Conservation (phyloP, 2,888 invertebrate species). For the Oligia strigilis region DNA sequence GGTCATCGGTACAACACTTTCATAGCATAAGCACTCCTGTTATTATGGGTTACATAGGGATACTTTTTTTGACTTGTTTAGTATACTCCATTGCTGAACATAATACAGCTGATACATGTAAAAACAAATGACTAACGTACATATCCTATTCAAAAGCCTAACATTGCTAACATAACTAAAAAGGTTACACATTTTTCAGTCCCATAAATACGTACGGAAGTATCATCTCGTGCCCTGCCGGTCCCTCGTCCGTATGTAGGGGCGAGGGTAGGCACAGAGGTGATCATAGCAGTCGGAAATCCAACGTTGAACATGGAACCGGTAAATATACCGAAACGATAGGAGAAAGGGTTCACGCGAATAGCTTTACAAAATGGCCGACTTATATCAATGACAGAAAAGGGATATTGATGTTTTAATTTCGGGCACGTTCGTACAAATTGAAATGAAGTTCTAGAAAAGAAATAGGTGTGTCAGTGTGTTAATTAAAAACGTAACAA, state of each 20-base stretch:
- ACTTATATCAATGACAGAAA: slow-evolving; percentile 18
- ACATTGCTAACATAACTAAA: neutral
- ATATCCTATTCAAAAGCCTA: neutral
- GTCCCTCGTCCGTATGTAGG: slow-evolving; percentile 35
- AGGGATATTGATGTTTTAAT: slow-evolving; percentile 31
- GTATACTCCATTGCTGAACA: neutral
- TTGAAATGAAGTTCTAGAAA: neutral
- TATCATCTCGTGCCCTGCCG: slow-evolving; percentile 21
- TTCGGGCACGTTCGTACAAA: neutral
- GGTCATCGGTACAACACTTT: neutral
- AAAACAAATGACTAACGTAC: too few relatives aligned
- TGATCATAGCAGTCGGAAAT: slow-evolving; percentile 54
- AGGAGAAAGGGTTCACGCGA: slow-evolving; percentile 32
- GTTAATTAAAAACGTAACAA: neutral
- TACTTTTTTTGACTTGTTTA: neutral
- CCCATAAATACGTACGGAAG: slow-evolving; percentile 27
- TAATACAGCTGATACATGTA: neutral
- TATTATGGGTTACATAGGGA: neutral
- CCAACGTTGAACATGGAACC: slow-evolving; percentile 49
- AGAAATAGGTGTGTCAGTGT: neutral
- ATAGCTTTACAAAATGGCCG: slow-evolving; percentile 35
- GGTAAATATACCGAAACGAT: slow-evolving; percentile 46
- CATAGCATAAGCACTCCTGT: neutral
- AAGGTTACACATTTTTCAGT: slow-evolving; percentile 29
- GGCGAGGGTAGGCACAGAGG: slow-evolving; percentile 47